These are phyloP conservation scores for Agrochola litura DNA, from an alignment of 2,888 invertebrate genomes.

Conservation along the genomic window DNA sequence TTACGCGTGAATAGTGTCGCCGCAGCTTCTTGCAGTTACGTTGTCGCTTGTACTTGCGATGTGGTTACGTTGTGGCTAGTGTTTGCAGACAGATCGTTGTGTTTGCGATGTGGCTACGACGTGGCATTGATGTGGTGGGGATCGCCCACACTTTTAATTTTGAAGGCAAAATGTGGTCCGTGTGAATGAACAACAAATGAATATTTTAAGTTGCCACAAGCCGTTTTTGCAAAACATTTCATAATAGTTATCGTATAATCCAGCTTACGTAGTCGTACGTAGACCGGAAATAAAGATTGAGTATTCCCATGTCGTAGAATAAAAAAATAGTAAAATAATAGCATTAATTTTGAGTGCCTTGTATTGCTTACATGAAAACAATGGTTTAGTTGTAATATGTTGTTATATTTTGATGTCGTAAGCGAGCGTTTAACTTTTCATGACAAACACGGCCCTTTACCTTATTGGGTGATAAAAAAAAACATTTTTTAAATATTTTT, in stretches of 20 bases:
- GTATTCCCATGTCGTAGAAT: constrained; percentile 28
- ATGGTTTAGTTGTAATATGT: constrained; percentile 35
- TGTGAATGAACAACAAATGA: too few relatives aligned
- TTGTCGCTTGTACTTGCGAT: too few relatives aligned
- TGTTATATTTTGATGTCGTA: constrained; percentile 16
- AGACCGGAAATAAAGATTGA: constrained; percentile 32
- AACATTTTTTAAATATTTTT: neutral
- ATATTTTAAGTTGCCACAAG: neutral
- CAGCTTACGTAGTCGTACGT: neutral
- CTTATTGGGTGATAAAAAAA: constrained; percentile 47
- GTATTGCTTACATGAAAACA: constrained; percentile 54
- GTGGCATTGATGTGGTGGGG: too few relatives aligned
- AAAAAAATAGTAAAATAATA: constrained; percentile 41
- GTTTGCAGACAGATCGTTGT: too few relatives aligned
- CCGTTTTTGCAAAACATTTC: neutral
- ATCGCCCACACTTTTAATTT: too few relatives aligned
- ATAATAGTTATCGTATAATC: too few relatives aligned
- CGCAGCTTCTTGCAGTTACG: neutral
- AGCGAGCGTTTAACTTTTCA: constrained; percentile 22
- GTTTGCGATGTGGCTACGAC: neutral
- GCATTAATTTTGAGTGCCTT: constrained; percentile 70
- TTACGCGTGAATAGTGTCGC: too few relatives aligned
- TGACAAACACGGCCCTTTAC: constrained; percentile 60
- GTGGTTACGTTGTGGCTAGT: too few relatives aligned
- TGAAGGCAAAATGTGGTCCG: too few relatives aligned